Evolutionary conservation across 2,113 vertebrate species (phyloP).

Genomic region (Apodemus speciosus): DNA sequence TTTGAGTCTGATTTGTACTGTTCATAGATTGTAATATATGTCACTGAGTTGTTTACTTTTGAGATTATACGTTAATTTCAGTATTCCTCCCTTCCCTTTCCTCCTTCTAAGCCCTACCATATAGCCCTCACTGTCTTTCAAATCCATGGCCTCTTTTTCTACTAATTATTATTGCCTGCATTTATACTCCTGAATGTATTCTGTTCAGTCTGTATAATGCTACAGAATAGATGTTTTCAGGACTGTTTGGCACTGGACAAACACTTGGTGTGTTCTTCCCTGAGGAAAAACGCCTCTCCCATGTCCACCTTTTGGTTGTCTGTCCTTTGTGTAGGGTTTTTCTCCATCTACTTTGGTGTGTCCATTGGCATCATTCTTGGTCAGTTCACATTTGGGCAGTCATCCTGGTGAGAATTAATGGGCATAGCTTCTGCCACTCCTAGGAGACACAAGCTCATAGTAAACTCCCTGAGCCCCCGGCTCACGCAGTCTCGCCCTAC

Average conservation of each 20-base stretch:
- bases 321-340: not conserved
- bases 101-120: not conserved
- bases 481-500: not conserved
- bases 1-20: not conserved
- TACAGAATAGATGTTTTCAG: not conserved
- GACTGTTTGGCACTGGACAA: not conserved
- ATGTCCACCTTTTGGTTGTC: no score
- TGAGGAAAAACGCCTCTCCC: not conserved
- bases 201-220: not conserved
- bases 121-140: not conserved
- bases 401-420: not conserved
- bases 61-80: not conserved
- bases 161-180: not conserved
- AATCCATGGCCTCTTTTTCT: not conserved
- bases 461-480: not conserved
- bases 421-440: not conserved
- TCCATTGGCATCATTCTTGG: not conserved
- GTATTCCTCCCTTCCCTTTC: not conserved
- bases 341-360: not conserved
- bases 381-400: not conserved
- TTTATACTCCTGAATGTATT: not conserved
- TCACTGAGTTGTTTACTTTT: not conserved
- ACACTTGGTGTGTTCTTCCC: not conserved
- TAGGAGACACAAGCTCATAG: not conserved
- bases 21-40: no score